phyloP scores from a whole-genome alignment of 2,888 invertebrate species.

The Escarpia spicata region DNA sequence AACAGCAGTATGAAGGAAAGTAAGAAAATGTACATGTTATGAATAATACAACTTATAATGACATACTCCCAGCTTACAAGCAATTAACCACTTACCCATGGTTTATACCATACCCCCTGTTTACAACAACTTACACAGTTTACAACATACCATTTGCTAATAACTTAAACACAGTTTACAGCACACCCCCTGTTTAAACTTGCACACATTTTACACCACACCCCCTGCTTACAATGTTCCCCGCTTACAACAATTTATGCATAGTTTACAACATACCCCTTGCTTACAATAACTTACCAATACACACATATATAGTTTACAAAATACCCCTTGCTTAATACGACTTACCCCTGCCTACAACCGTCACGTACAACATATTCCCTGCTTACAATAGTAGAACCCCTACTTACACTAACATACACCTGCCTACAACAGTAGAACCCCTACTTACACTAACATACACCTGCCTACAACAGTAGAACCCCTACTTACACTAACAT shows the following conservation, averaged over 20 bases:
- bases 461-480: not conserved
- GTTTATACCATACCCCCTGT: too few relatives aligned
- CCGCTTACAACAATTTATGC: too few relatives aligned
- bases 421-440: not conserved
- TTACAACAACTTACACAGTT: too few relatives aligned
- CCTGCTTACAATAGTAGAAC: not conserved
- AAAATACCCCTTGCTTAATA: not conserved
- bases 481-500: not conserved
- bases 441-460: not conserved
- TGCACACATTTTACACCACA: too few relatives aligned
- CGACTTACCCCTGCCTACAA: not conserved
- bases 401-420: not conserved
- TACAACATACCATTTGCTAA: too few relatives aligned
- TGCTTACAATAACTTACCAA: too few relatives aligned
- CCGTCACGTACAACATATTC: not conserved
- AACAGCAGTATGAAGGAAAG: not conserved
- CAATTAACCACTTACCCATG: too few relatives aligned
- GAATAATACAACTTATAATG: not conserved
- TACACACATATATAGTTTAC: not conserved
- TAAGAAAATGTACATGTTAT: too few relatives aligned
- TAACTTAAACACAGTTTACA: too few relatives aligned
- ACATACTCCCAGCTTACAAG: not conserved
- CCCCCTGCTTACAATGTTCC: too few relatives aligned
- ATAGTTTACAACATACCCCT: too few relatives aligned
- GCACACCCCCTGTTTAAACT: too few relatives aligned